Conservation (phyloP, 2,113 vertebrate genomes). For the Lipophrys pholis region DNA sequence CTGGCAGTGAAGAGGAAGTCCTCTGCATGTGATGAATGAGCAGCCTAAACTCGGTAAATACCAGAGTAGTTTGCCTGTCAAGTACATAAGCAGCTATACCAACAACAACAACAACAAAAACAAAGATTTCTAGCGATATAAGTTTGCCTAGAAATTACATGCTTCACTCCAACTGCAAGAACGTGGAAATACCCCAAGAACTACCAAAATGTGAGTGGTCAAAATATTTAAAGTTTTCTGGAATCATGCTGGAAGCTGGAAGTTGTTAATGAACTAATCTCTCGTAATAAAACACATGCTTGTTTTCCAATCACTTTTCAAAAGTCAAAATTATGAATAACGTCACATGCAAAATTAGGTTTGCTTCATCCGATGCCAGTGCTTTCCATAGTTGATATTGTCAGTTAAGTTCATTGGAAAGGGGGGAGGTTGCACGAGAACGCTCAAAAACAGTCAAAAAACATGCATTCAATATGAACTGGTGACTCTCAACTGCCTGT, state of each 20-base stretch:
- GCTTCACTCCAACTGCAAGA: neutral
- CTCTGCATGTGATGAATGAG: neutral
- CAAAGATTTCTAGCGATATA: neutral
- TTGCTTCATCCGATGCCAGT: conserved; percentile 2
- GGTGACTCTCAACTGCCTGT: no score
- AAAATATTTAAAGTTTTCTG: neutral
- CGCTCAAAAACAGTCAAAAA: no score
- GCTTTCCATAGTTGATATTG: neutral
- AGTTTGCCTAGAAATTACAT: neutral
- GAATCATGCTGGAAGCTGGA: no score
- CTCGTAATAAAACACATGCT: neutral
- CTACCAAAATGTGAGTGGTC: neutral
- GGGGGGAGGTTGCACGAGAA: no score
- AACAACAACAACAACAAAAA: neutral
- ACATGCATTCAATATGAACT: no score
- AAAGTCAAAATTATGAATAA: neutral
- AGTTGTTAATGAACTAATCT: no score
- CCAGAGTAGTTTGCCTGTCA: conserved; percentile 6
- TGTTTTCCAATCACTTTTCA: neutral
- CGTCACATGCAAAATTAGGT: neutral
- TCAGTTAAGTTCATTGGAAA: no score
- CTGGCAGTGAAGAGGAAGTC: no score
- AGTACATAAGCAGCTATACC: conserved; percentile 30
- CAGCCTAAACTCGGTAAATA: neutral
- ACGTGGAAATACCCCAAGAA: neutral